Evolutionary conservation across 2,113 vertebrate species (phyloP), one percentile per base, ranked within the genome.

Genomic region (Malurus cyaneus): DNA sequence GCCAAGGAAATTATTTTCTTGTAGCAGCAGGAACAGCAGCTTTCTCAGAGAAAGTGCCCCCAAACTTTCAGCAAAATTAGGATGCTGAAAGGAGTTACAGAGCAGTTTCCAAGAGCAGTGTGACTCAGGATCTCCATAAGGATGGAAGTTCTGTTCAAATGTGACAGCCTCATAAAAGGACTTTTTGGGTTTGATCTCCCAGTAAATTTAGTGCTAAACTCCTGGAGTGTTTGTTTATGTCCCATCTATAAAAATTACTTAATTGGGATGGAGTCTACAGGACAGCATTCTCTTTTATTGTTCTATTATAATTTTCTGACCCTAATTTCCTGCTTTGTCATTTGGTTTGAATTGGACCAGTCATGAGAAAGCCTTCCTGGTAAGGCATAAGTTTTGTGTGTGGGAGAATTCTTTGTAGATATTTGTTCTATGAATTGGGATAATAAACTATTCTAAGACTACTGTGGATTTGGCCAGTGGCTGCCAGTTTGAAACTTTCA

Each of bases 1-100:
- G 93, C 91, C 91, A 93, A 94, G 54, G 53, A 85, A 92, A 92
- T 91, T 92, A 87, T 96, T 96, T 96, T 91, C 83, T 42, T 32
- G 65, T 85, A 89, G 77, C 91, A 67, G 29, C 64, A 57, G 79
- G 77, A 91, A 84, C 73, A 97, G 88, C 88, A 83, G 81, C 31
- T 73, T 74, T 94, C 23, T 5, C 50, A 59, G 80, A 86, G 61
- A 59, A 92, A 61, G 13, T 6, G n/a, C 9, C 57, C 59, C 53
- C 28, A 81, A 76, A 76, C 14, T 15, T 69, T 67, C 42, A 49
- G 73, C 73, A 84, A 88, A 74, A 67, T 34, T 3, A 20, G 36
- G 56, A 26, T 92, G 71, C 56, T 70, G 64, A 92, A 54, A 84
- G 88, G 49, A 59, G n/a, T 32, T 57, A 31, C 53, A 36, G 80